Conservation (phyloP, 2,113 vertebrate genomes). For the Psammodynastes pulverulentus region DNA sequence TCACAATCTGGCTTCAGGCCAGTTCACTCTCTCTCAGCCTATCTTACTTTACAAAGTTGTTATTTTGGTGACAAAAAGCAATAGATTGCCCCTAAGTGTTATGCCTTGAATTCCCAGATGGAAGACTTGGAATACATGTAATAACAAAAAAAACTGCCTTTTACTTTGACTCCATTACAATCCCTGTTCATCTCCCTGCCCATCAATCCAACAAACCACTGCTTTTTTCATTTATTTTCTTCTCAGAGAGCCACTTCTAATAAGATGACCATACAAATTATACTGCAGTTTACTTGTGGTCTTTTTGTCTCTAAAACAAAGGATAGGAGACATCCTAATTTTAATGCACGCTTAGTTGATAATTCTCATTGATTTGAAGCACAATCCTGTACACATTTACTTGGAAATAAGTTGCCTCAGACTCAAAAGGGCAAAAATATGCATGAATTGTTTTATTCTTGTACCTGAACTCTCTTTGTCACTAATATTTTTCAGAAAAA, state of each 20-base stretch:
- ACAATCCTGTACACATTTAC: background rate
- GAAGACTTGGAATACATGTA: background rate
- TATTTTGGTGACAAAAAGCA: background rate
- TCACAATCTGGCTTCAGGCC: background rate
- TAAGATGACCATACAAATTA: background rate
- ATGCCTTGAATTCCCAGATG: background rate
- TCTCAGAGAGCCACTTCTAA: background rate
- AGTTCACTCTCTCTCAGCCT: background rate
- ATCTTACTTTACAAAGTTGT: background rate
- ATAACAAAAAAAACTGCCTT: background rate
- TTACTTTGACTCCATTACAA: background rate
- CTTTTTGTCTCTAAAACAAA: background rate
- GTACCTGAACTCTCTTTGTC: background rate
- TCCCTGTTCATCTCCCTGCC: background rate
- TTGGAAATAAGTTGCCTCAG: background rate
- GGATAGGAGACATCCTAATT: background rate
- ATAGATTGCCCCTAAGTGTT: background rate
- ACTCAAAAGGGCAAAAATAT: background rate
- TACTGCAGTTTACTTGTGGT: background rate
- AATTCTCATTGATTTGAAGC: background rate
- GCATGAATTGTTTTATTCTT: background rate
- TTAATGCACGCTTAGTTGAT: background rate
- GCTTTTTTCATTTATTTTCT: background rate
- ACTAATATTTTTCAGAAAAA: background rate
- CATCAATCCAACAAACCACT: background rate